These are phyloP conservation scores for Terebella lapidaria DNA, from an alignment of 2,888 invertebrate genomes.

Conservation along the genomic window DNA sequence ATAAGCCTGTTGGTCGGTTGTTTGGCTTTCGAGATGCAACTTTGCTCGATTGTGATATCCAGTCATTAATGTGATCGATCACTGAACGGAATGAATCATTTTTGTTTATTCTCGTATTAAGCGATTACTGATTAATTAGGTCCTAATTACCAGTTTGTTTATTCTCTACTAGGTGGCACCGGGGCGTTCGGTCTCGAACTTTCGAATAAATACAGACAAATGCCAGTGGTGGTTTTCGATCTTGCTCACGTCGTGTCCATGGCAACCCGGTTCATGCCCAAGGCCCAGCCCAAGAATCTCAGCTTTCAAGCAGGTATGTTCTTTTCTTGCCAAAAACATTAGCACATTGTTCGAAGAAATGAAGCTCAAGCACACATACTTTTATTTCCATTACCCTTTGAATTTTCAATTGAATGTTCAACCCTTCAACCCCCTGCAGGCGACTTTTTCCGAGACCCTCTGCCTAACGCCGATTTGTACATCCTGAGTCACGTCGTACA, in stretches of 20 bases:
- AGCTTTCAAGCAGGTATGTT: conserved; percentile 3
- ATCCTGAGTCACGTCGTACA: conserved; percentile 35
- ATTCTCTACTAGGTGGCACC: conserved; percentile 35
- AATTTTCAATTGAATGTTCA: too few species aligned
- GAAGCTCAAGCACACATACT: too few species aligned
- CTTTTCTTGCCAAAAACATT: background rate
- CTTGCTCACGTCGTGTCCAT: conserved; percentile 65
- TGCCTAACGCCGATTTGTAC: conserved; percentile 33
- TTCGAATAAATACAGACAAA: conserved; percentile 28
- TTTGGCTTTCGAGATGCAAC: too few species aligned
- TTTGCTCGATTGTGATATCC: too few species aligned
- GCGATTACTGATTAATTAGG: too few species aligned
- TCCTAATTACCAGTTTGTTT: too few species aligned
- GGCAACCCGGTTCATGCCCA: conserved; percentile 29
- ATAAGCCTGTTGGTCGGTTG: too few species aligned
- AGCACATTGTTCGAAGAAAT: too few species aligned
- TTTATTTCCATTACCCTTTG: too few species aligned
- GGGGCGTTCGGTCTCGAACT: conserved; percentile 31
- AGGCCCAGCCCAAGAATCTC: conserved; percentile 13
- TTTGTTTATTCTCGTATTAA: too few species aligned
- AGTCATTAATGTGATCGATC: too few species aligned
- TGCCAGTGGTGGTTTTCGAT: conserved; percentile 31
- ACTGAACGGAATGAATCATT: too few species aligned
- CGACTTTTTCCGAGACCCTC: conserved; percentile 32
- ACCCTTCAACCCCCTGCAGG: conserved; percentile 23